Evolutionary conservation across 92 coral and sea anemone genomes (phyloP), one percentile per base, ranked within the genome.

Genomic region (Siderastrea siderea): DNA sequence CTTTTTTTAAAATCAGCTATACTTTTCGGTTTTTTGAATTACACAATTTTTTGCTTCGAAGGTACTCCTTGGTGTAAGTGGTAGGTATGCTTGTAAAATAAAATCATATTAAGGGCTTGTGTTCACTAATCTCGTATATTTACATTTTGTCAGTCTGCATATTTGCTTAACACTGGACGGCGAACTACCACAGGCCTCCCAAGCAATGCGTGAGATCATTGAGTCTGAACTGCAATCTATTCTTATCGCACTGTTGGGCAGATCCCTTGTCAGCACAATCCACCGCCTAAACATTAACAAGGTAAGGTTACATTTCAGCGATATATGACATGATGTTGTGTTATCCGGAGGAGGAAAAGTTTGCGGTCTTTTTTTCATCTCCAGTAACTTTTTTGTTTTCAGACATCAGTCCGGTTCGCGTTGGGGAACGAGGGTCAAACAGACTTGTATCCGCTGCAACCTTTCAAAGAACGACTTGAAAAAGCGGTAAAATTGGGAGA

Each of bases 341-440:
- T 14, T 8, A 55, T 55, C 61, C 12, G 12, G 9, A 55, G 61
- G 12, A 55, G 8, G 61, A 61, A 61, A 61, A 7, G 17, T 13
- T 16, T 68, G 3, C 9, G 13, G 45, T 47, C 16, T 11, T 5
- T 12, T 68, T n/a, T 7, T 1, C 38, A 26, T 26, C 38, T 26
- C 13, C 15, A 16, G 26, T 65, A 8, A 9, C 6, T 73, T 26
- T 49, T 81, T 48, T 46, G 15, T 3, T 47, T 12, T 9, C n/a
- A 83, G 87, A 73, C 80, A 26, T 83, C 72, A 13, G 60, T 83
- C n/a, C 54, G 15, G 52, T 72, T 83, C 16, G 17, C 50, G 12
- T 52, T 83, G 63, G 73, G 87, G 63, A 83, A 83, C 50, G 87
- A 83, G 60, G 87, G 80, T 58, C 46, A 74, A 13, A 49, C 57